Base-by-base conservation (phyloP, 2,113 vertebrate genomes). In the Paralichthys olivaceus region DNA sequence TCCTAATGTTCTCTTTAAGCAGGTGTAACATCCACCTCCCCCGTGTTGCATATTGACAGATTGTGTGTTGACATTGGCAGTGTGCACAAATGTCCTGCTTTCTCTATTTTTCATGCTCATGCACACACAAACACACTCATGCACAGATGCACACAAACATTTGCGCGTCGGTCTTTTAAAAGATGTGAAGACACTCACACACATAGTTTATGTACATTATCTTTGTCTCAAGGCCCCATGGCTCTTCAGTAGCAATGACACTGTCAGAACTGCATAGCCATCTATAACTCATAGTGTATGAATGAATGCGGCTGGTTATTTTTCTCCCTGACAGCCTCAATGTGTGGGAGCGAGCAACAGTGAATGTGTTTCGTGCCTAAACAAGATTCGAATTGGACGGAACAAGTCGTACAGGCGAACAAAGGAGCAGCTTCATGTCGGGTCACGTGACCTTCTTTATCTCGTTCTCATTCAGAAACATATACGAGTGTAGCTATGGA, bases 211-310 rank as follows among this genome's bases (percentile, higher is more conserved):
- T 84, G 80, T 75, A 78, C 63, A 63, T 73, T 79, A 75, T 82
- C 82, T 72, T 82, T 79, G 88, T 85, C 85, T 82, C 87, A 90
- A 90, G 88, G 88, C 74, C 79, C n/a, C 53, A 60, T 58, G 77
- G 69, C 74, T 86, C 74, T 73, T 80, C 59, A 53, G 60, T 34
- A 70, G 43, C 61, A 25, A 84, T 70, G 78, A 76, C 74, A 58
- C 68, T 86, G 82, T 86, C 82, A 86, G 4, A 69, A 57, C 72
- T 69, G 62, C 58, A 59, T 20, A 64, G 43, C 56, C 77, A 69
- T 77, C 72, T 72, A 89, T 90, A 84, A 89, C 88, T 79, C 25
- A 66, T 37, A 66, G 69, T 77, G 37, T 19, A 64, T 75, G 72
- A 84, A 91, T 75, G 56, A 83, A 81, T 71, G 74, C 13, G 14